Conservation (phyloP, 2,888 invertebrate genomes). For the Papilio demoleus region DNA sequence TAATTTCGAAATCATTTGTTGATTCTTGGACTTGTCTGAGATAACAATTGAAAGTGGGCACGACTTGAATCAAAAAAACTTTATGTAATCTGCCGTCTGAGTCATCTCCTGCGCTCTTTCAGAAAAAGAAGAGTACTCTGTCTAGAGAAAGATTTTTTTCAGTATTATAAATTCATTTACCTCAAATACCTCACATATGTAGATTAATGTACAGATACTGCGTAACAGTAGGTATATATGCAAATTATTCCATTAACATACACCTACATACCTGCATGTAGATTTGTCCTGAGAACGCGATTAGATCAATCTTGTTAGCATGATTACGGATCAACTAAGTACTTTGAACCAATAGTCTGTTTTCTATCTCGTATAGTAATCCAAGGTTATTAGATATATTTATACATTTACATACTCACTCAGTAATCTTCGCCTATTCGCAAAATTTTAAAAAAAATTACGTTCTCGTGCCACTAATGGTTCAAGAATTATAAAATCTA, state of each 20-base stretch:
- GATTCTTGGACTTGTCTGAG: too few relatives aligned
- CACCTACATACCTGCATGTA: background rate
- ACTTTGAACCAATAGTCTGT: background rate
- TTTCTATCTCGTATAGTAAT: background rate
- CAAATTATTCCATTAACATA: background rate
- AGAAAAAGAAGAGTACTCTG: background rate
- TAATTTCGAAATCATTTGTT: background rate
- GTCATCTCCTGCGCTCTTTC: background rate
- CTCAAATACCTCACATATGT: too few relatives aligned
- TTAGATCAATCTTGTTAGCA: conserved; percentile 26
- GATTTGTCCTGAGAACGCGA: background rate
- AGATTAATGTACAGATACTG: too few relatives aligned
- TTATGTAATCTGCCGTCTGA: too few relatives aligned
- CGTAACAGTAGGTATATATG: too few relatives aligned
- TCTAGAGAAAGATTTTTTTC: background rate
- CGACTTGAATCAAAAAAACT: too few relatives aligned
- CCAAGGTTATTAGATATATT: too few relatives aligned
- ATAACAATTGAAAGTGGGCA: too few relatives aligned
- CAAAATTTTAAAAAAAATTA: too few relatives aligned
- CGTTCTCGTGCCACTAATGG: too few relatives aligned
- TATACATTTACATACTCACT: background rate
- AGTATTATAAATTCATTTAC: background rate
- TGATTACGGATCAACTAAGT: conserved; percentile 32
- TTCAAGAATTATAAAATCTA: too few relatives aligned
- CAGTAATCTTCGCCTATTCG: background rate